These are phyloP conservation scores for Limanda limanda DNA, from an alignment of 2,113 vertebrate genomes.

Conservation along the genomic window DNA sequence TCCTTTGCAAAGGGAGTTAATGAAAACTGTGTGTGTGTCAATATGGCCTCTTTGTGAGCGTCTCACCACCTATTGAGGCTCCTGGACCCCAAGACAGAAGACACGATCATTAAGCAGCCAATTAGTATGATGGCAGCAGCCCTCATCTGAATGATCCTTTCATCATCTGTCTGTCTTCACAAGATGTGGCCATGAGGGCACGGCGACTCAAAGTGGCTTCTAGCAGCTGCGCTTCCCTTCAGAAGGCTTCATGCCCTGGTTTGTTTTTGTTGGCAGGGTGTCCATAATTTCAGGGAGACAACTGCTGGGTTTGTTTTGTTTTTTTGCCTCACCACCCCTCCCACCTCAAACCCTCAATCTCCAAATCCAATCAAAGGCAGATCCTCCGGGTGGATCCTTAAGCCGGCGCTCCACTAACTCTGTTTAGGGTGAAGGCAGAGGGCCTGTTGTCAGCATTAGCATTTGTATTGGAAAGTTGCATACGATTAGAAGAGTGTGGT, in stretches of 20 bases:
- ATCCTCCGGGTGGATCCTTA: slow-evolving; percentile 65
- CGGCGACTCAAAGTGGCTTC: slow-evolving; percentile 44
- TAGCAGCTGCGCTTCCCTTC: slow-evolving; percentile 64
- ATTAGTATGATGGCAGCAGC: slow-evolving; percentile 71
- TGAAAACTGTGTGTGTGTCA: slow-evolving; percentile 39
- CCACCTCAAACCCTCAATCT: slow-evolving; percentile 51
- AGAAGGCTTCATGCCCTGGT: slow-evolving; percentile 53
- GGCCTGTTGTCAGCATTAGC: slow-evolving; percentile 66
- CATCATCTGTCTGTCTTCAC: slow-evolving; percentile 66
- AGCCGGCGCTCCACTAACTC: slow-evolving; percentile 55
- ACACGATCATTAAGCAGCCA: slow-evolving; percentile 71
- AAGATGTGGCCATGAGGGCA: slow-evolving; percentile 49
- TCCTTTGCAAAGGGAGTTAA: slow-evolving; percentile 16
- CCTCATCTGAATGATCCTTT: slow-evolving; percentile 70
- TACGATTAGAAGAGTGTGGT: slow-evolving; percentile 54
- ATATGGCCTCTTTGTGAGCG: slow-evolving; percentile 22
- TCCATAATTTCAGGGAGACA: slow-evolving; percentile 65
- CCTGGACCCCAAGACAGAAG: slow-evolving; percentile 25
- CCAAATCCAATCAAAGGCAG: slow-evolving; percentile 73
- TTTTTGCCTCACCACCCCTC: not conserved
- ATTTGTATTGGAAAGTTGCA: slow-evolving; percentile 74
- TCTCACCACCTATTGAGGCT: slow-evolving; percentile 42
- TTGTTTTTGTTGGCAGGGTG: slow-evolving; percentile 71
- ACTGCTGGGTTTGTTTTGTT: not conserved
- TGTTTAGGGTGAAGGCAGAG: slow-evolving; percentile 52